A percentile compares a stretch with the other conserved stretches of the same genome.
Conservation (phyloP, 2,888 invertebrate species). For the Syrista parreyssii region DNA sequence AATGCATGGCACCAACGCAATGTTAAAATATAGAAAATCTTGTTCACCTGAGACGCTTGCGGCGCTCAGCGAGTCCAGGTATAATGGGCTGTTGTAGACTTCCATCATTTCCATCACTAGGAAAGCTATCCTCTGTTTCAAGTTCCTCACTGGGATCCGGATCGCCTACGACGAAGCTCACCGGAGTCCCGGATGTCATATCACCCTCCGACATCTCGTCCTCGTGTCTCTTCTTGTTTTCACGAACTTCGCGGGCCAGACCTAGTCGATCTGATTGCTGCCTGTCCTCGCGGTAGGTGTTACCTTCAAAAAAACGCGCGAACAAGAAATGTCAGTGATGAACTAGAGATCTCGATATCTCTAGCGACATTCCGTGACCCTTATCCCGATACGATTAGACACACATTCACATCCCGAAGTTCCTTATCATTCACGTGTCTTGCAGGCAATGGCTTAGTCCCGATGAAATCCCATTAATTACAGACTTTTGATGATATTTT, state of each 20-base stretch:
- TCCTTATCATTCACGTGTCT: background rate
- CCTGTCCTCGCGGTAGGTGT: conserved; percentile 40
- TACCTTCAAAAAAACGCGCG: conserved; percentile 58
- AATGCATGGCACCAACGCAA: background rate
- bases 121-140: conserved; percentile 61
- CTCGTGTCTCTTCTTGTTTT: conserved; percentile 1
- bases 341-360: background rate
- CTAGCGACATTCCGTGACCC: background rate
- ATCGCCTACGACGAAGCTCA: conserved; percentile 62
- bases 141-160: conserved; percentile 52
- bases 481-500: background rate
- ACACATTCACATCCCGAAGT: background rate
- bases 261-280: conserved; percentile 8
- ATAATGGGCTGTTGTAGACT: conserved; percentile 40
- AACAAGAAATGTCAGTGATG: conserved; percentile 15
- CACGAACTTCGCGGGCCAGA: background rate
- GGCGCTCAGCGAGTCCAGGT: conserved; percentile 65
- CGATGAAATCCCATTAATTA: background rate
- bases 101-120: conserved; percentile 44
- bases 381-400: background rate
- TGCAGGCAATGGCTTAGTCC: background rate
- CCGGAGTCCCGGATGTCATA: conserved; percentile 54
- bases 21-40: conserved; percentile 9
- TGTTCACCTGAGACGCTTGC: conserved; percentile 67
- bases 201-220: conserved; percentile 17